phyloP scores from a whole-genome alignment of 2,797 vertebrate genomes.

The Siniperca scherzeri region DNA sequence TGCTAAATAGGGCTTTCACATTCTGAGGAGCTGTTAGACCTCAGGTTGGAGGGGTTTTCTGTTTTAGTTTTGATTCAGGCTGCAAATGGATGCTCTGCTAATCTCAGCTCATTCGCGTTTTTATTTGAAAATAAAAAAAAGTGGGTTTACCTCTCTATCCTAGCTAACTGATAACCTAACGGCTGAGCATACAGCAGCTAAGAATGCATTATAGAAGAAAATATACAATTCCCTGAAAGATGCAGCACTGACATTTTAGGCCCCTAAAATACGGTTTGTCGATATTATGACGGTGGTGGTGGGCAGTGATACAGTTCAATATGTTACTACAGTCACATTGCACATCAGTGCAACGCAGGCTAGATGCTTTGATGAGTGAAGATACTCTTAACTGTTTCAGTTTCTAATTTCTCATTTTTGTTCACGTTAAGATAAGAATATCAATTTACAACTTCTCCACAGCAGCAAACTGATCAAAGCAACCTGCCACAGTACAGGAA shows the following conservation, averaged over 20 bases:
- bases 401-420: background rate
- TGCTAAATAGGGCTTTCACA: constrained; percentile 24
- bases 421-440: background rate
- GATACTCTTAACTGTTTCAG: too few species aligned
- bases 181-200: constrained; percentile 2
- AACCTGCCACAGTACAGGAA: too few species aligned
- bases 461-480: too few species aligned
- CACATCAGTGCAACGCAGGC: background rate
- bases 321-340: background rate
- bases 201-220: background rate
- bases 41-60: background rate
- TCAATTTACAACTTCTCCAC: background rate
- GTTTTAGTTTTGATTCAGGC: constrained; percentile 13
- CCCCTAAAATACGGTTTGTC: background rate
- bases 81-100: constrained; percentile 20
- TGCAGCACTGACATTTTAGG: background rate
- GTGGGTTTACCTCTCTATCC: background rate
- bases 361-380: background rate
- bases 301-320: background rate
- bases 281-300: background rate
- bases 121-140: background rate
- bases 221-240: background rate
- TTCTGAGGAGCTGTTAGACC: constrained; percentile 6
- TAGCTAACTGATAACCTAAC: background rate
- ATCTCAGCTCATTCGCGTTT: constrained; percentile 11